A percentile compares a stretch with the other conserved stretches of the same genome.
phyloP scores from a whole-genome alignment of 2,113 vertebrate species.

The Misgurnus mizolepis region DNA sequence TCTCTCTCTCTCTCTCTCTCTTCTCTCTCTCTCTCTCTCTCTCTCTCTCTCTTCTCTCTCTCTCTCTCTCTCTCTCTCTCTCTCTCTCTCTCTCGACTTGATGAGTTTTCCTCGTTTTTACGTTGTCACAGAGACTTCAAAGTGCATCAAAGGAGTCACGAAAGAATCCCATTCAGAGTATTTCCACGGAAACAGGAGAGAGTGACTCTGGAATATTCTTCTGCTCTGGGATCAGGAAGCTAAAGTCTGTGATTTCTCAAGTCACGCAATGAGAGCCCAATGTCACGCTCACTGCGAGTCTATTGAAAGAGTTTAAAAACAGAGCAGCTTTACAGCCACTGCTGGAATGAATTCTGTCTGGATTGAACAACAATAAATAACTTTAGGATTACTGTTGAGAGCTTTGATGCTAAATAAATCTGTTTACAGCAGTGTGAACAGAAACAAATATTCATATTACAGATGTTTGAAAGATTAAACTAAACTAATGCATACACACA shows the following conservation, averaged over 20 bases:
- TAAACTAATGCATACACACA: background rate
- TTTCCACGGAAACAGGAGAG: slow-evolving; percentile 63
- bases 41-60: too few species aligned
- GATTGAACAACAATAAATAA: too few species aligned
- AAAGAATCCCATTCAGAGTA: slow-evolving; percentile 32
- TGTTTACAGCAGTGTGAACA: too few species aligned
- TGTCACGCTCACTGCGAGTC: slow-evolving; percentile 70
- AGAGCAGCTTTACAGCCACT: too few species aligned
- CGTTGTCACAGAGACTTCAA: slow-evolving; percentile 78
- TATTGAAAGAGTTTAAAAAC: slow-evolving; percentile 10
- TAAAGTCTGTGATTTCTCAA: slow-evolving; percentile 70
- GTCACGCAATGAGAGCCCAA: slow-evolving; percentile 83
- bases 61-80: background rate
- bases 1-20: slow-evolving; percentile 13
- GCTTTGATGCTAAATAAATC: too few species aligned
- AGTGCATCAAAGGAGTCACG: slow-evolving; percentile 78
- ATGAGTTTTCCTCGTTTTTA: slow-evolving; percentile 63
- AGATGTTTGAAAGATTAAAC: background rate
- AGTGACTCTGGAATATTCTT: slow-evolving; percentile 64
- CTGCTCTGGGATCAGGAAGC: slow-evolving; percentile 72
- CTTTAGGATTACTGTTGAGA: too few species aligned
- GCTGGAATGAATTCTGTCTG: too few species aligned
- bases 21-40: slow-evolving; percentile 49
- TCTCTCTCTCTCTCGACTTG: slow-evolving; percentile 59
- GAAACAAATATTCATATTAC: too few species aligned